Evolutionary conservation across 2,113 vertebrate species (phyloP), one percentile per base, ranked within the genome.

Genomic region (Hystrix cristata): DNA sequence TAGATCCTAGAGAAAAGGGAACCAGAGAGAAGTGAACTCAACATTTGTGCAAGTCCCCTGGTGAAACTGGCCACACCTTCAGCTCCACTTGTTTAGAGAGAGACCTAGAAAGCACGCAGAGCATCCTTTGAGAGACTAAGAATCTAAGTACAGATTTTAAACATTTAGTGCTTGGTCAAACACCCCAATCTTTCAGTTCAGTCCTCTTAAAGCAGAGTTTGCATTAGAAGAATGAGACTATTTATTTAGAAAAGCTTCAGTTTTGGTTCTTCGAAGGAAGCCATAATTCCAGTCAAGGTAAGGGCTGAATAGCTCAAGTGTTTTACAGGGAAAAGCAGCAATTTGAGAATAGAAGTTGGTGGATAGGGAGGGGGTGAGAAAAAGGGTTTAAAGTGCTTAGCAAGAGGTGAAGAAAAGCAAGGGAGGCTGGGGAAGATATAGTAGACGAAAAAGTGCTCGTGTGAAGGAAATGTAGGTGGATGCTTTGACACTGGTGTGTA

Each of bases 371-470:
- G 14, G 23, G 27, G 27, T 12, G 43, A 55, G 55, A 57, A 72
- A 78, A 53, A 31, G 10, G 9, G 13, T 53, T n/a, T 46, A 29
- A 38, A 34, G 16, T 7, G 4, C 16, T n/a, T 7, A 60, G 29
- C 3, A 11, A 74, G 6, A 59, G 31, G n/a, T 25, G 21, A 19
- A 12, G 62, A 48, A 43, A 19, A 27, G 38, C 43, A 15, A 8
- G 64, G 5, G 34, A 57, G 48, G 64, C 31, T 62, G 1, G 13
- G 19, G 5, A 57, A 62, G 55, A 72, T 13, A n/a, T 27, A 78
- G 27, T 1, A 25, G 12, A 13, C 16, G 5, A 0, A 55, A 29
- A 4, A 12, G 31, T 16, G 10, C 8, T 59, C 34, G n/a, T 11
- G 46, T n/a, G 1, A 0, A 21, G 5, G 43, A 59, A 59, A 57